Evolutionary conservation across 2,113 vertebrate species (phyloP).

Genomic region (Proteles cristata): DNA sequence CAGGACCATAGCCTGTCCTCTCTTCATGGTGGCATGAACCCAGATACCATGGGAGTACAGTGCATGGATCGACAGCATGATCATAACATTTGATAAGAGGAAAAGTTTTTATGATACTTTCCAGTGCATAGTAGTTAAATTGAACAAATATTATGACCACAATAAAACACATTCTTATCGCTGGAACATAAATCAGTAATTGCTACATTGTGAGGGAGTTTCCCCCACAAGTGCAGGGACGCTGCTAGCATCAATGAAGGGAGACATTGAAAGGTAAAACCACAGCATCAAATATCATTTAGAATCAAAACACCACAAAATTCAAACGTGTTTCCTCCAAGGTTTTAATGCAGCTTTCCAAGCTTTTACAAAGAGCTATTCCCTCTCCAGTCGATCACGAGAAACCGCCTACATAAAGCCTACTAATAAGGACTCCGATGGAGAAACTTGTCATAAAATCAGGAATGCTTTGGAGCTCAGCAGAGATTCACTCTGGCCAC

Average conservation of each 20-base stretch:
- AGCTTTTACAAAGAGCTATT: slow-evolving; percentile 80
- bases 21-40: not conserved
- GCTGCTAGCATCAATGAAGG: slow-evolving; percentile 42
- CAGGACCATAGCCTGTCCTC: not conserved
- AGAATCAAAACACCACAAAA: slow-evolving; percentile 82
- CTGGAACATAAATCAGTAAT: slow-evolving; percentile 82
- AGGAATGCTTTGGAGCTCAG: slow-evolving; percentile 83
- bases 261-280: slow-evolving; percentile 73
- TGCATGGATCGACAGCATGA: slow-evolving; percentile 35
- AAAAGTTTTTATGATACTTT: slow-evolving; percentile 79
- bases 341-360: slow-evolving; percentile 76
- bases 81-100: slow-evolving; percentile 76
- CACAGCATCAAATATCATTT: slow-evolving; percentile 75
- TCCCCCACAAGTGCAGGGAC: slow-evolving; percentile 74
- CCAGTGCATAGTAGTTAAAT: slow-evolving; percentile 77
- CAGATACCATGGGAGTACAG: not conserved
- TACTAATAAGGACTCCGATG: slow-evolving; percentile 85
- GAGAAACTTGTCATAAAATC: slow-evolving; percentile 84
- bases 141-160: slow-evolving; percentile 83
- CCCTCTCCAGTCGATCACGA: slow-evolving; percentile 77
- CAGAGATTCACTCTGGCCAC: slow-evolving; percentile 85
- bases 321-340: slow-evolving; percentile 81
- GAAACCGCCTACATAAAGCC: slow-evolving; percentile 85
- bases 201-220: slow-evolving; percentile 77
- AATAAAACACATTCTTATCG: slow-evolving; percentile 85